Evolutionary conservation across 2,797 vertebrate genomes (phyloP), one percentile per base, ranked within the genome.

Genomic region (Diplodus puntazzo): DNA sequence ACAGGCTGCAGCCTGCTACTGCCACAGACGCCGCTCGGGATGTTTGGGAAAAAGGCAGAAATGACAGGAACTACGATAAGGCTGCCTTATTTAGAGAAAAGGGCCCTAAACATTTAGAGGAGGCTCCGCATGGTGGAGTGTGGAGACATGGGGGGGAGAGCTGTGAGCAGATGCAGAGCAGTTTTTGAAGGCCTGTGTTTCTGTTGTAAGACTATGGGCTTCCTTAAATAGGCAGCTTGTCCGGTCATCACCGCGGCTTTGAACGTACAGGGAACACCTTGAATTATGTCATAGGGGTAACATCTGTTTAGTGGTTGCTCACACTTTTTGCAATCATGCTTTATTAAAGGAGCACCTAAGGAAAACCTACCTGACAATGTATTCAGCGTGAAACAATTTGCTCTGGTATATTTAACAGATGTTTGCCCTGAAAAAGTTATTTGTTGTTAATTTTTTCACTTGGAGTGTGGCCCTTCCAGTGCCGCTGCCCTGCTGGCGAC

Each of bases 61-160:
- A 93, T 94, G 94, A 95, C 95, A 96, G 94, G 94, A 95, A 95
- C 94, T 89, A 80, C 70, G 95, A 95, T 95, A 94, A 93, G 94
- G 91, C 92, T 92, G 92, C 94, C 95, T 96, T 96, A 95, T 96
- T 96, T 95, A 95, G 95, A 92, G 90, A 95, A 91, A 87, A 69
- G 48, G 85, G 48, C 85, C 81, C 84, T 75, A 88, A 90, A 91
- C 84, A 81, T 83, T 81, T 55, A 23, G 69, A 90, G 66, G 73
- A 75, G 85, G 78, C 77, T 83, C 55, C 69, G 73, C 57, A 34
- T n/a, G 78, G 65, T 53, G 79, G 78, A 84, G 81, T 59, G 80
- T 65, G 84, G 81, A 80, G 76, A 74, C 69, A 79, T 5, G 50
- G 34, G 68, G 21, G 79, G 80, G 77, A 76, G 75, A 86, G 80